Conservation (phyloP, 2,113 vertebrate genomes). For the Oreochromis tanganicae region DNA sequence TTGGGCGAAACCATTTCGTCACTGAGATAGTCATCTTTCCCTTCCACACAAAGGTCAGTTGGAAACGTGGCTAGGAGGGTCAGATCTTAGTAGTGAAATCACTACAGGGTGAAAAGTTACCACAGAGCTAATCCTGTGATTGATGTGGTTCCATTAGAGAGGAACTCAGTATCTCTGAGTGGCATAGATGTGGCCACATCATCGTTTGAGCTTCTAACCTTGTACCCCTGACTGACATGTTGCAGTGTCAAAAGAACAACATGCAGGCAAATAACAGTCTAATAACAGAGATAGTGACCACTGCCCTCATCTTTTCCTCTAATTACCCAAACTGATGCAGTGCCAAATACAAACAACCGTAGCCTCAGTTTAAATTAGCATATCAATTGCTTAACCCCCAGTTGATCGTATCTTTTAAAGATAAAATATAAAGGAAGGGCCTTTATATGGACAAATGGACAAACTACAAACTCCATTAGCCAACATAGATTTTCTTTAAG, state of each 20-base stretch:
- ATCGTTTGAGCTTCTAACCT: constrained; percentile 19
- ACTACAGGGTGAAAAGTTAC: constrained; percentile 18
- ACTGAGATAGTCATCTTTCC: neutral
- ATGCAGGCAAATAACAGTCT: neutral
- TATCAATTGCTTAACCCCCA: neutral
- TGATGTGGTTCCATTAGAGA: constrained; percentile 51
- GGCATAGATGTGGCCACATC: constrained; percentile 30
- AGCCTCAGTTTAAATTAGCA: neutral
- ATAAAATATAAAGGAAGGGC: neutral
- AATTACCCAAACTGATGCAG: neutral
- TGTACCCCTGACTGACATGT: constrained; percentile 36
- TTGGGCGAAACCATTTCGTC: constrained; percentile 13
- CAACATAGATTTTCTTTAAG: neutral
- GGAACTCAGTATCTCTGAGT: constrained; percentile 20
- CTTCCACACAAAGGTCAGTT: neutral
- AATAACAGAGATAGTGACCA: neutral
- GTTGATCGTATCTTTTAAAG: neutral
- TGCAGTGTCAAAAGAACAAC: neutral
- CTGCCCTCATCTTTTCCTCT: neutral
- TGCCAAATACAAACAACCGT: neutral
- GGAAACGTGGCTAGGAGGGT: neutral
- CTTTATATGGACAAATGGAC: neutral
- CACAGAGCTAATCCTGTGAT: constrained; percentile 51
- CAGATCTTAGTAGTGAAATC: constrained; percentile 5
- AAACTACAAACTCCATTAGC: neutral